Percentiles rank a stretch among this genome's conserved stretches.
These are phyloP conservation scores for Salvelinus alpinus DNA, from an alignment of 2,113 vertebrate species.

Conservation along the genomic window DNA sequence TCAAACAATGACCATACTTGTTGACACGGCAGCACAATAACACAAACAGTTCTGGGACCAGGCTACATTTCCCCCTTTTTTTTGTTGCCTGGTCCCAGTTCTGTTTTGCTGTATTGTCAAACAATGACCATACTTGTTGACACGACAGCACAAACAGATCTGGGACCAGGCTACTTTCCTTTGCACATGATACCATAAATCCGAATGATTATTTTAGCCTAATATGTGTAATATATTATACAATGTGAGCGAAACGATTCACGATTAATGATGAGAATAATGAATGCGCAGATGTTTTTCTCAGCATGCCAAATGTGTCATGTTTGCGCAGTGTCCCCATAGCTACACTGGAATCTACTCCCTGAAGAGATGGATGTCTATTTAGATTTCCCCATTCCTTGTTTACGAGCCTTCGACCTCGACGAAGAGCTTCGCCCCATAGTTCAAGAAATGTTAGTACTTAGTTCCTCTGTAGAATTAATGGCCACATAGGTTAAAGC, in stretches of 20 bases:
- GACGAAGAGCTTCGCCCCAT: neutral
- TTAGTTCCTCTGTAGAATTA: neutral
- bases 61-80: neutral
- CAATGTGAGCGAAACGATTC: neutral
- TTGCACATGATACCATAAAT: no score
- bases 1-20: no score
- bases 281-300: constrained; percentile 6
- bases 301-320: neutral
- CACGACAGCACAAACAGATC: no score
- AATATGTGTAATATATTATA: no score
- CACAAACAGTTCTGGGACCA: no score
- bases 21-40: no score
- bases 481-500: neutral
- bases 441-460: neutral
- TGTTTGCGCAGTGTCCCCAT: constrained; percentile 20
- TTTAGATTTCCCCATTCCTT: constrained; percentile 33
- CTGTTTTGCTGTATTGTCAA: neutral
- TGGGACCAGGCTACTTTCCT: no score
- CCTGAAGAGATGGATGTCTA: constrained; percentile 8
- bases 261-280: no score
- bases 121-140: no score
- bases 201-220: no score
- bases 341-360: neutral
- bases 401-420: constrained; percentile 10
- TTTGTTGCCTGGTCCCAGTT: neutral